Evolutionary conservation across 1,140 invertebrate species (phyloP).

Genomic region (Zaprionus davidi): DNA sequence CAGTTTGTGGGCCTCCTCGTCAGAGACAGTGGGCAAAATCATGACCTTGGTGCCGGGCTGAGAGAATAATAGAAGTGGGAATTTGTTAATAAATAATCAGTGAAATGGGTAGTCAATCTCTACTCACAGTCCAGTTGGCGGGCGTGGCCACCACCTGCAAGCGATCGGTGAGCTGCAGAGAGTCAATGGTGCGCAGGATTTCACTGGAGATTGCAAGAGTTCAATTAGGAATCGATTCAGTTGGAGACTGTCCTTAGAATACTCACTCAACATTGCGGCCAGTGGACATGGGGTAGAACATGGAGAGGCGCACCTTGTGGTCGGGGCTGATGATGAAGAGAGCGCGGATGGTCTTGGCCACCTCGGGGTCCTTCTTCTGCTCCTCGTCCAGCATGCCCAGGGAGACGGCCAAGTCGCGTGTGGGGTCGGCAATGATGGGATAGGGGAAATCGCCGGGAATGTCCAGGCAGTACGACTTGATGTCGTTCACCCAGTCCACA

Average conservation of each 20-base stretch:
- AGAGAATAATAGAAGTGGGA: constrained; percentile 42
- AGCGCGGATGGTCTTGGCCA: constrained; percentile 92
- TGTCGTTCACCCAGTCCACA: constrained; percentile 92
- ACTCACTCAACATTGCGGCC: constrained; percentile 96
- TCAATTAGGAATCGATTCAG: not conserved
- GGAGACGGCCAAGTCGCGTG: constrained; percentile 90
- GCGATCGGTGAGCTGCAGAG: constrained; percentile 91
- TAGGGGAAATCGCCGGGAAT: constrained; percentile 91
- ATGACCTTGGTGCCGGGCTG: constrained; percentile 92
- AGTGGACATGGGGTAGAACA: constrained; percentile 95
- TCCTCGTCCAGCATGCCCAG: constrained; percentile 95
- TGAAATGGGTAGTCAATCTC: constrained; percentile 22
- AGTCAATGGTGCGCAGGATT: constrained; percentile 94
- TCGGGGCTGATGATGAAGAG: constrained; percentile 95
- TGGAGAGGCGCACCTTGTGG: constrained; percentile 91
- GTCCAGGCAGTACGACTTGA: constrained; percentile 90
- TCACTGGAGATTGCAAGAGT: constrained; percentile 88
- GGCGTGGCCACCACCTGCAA: constrained; percentile 92
- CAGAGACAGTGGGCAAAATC: constrained; percentile 90
- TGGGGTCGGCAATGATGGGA: constrained; percentile 94
- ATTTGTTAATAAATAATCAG: not conserved
- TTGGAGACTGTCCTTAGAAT: not conserved
- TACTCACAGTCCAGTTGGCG: constrained; percentile 92
- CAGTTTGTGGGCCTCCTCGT: constrained; percentile 88
- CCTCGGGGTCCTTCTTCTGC: constrained; percentile 89